Conservation (phyloP, 1,140 invertebrate genomes). For the Scylla paramamosain region DNA sequence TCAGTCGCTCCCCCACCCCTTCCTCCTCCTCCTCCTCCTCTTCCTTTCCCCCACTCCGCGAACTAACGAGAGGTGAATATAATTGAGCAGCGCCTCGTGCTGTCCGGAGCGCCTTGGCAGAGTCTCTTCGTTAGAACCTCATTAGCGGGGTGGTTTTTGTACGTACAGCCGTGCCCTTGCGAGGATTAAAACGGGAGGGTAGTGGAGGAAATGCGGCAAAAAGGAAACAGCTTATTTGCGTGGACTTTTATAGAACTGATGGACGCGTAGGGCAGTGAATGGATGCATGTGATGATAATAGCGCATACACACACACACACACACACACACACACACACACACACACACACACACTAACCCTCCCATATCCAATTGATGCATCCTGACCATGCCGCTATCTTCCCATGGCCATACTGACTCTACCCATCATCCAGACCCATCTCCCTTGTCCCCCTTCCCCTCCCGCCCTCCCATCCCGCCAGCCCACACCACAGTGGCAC, state of each 20-base stretch:
- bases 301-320: neutral
- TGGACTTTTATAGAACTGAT: too few relatives aligned
- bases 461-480: neutral
- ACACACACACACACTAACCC: neutral
- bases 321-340: neutral
- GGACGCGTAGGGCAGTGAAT: neutral
- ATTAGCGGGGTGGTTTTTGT: constrained; percentile 38
- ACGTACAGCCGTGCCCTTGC: neutral
- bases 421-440: too few relatives aligned
- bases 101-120: constrained; percentile 12
- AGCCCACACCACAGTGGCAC: neutral
- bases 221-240: neutral
- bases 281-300: neutral
- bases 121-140: constrained; percentile 52
- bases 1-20: neutral
- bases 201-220: neutral
- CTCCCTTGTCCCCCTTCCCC: too few relatives aligned
- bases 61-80: constrained; percentile 62
- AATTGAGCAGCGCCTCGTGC: constrained; percentile 34
- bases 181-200: neutral
- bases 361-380: too few relatives aligned
- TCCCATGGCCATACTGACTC: neutral
- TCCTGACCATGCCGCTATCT: neutral
- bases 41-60: neutral
- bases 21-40: neutral